phyloP scores from a whole-genome alignment of 2,888 invertebrate species.

The Amblyjoppa fuscipennis region DNA sequence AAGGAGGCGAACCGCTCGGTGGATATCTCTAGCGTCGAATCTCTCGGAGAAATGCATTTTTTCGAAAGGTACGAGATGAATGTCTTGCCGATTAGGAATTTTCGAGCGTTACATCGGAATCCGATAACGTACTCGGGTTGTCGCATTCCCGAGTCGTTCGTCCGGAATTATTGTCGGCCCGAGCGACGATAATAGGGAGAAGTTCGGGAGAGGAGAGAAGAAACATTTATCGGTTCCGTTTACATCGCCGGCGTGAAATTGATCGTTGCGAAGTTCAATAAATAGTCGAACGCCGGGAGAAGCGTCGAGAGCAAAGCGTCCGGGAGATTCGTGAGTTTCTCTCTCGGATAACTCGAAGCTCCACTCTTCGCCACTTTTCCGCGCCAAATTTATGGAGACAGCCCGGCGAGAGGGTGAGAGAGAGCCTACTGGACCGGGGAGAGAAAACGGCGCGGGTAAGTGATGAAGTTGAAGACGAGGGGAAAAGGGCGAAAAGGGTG shows the following conservation, averaged over 20 bases:
- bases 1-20: background rate
- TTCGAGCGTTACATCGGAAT: too few relatives aligned
- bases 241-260: constrained; percentile 10
- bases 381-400: constrained; percentile 10
- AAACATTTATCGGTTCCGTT: background rate
- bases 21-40: constrained; percentile 5
- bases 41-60: constrained; percentile 1
- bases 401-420: constrained; percentile 56
- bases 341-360: background rate
- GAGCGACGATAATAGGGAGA: background rate
- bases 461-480: constrained; percentile 76
- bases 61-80: background rate
- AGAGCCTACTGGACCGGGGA: constrained; percentile 50
- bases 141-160: background rate
- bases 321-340: background rate
- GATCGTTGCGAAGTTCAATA: constrained; percentile 9
- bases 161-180: background rate
- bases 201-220: background rate
- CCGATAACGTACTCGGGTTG: too few relatives aligned
- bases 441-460: constrained; percentile 66
- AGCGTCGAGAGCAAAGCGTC: background rate
- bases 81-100: too few relatives aligned
- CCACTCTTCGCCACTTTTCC: constrained; percentile 12
- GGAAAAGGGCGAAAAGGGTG: constrained; percentile 59
- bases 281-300: background rate